Evolutionary conservation across 2,888 invertebrate genomes (phyloP).

Genomic region (Ashinkailepas kermadecensis): DNA sequence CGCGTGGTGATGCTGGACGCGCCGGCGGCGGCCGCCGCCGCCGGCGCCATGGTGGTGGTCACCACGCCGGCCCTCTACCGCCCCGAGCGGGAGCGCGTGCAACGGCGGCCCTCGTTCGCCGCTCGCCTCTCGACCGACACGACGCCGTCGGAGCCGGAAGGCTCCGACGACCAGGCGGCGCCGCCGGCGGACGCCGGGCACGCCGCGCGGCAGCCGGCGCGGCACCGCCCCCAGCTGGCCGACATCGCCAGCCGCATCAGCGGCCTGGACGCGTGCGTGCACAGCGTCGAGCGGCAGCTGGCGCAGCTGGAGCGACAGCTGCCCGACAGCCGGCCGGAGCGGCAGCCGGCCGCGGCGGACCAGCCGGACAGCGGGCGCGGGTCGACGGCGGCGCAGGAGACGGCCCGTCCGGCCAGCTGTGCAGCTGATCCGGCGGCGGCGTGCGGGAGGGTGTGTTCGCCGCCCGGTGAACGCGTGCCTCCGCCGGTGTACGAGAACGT

Average conservation of each 20-base stretch:
- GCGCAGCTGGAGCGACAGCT: not conserved
- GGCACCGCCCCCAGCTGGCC: not conserved
- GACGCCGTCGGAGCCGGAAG: not conserved
- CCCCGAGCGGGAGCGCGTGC: not conserved
- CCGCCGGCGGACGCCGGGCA: not conserved
- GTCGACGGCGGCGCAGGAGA: no score
- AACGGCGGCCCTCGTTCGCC: not conserved
- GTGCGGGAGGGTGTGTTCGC: no score
- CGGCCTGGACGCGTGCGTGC: constrained; percentile 1
- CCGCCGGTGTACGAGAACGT: no score
- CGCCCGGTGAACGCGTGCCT: no score
- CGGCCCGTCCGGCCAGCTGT: no score
- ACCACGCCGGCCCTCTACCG: not conserved
- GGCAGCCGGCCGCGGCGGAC: not conserved
- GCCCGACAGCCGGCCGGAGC: not conserved
- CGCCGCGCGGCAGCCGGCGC: not conserved
- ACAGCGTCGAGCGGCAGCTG: not conserved
- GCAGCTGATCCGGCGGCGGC: no score
- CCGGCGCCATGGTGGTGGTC: not conserved
- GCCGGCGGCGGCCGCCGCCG: not conserved
- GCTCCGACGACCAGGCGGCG: not conserved
- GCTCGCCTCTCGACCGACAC: not conserved
- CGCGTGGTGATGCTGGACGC: no score
- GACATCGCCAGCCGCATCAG: not conserved
- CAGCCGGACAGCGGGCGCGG: not conserved